Base-by-base conservation (phyloP, 2,797 vertebrate genomes). In the Phataginus tricuspis region DNA sequence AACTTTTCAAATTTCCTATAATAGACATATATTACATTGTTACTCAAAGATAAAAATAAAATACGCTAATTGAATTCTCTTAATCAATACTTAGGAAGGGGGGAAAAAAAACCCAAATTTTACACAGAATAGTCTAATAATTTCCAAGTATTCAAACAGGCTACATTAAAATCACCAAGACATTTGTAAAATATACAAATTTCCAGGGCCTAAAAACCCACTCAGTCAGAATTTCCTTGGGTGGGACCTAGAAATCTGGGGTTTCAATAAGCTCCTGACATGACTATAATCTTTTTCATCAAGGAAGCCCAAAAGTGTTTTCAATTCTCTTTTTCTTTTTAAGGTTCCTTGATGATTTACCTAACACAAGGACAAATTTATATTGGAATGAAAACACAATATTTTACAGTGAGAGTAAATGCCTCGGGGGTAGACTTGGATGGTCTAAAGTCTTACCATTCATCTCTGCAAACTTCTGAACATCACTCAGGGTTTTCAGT, bases 381-480 rank as follows among this genome's bases (percentile, higher is more conserved):
- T 10, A 77, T 3, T 16, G 27, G 78, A 93, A 93, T 53, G 25
- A 19, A 87, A 86, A 63, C 15, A 83, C 3, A 39, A 75, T 31
- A 39, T 68, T 92, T 93, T 61, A 90, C 12, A 92, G 71, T n/a
- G 78, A 86, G 34, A 75, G 51, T 57, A 4, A 61, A 31, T 3
- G 51, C 49, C 68, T 6, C 1, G 75, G 75, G 66, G 5, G 5
- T 34, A 55, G 9, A 90, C 42, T 64, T 42, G 75, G 61, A 59
- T 29, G 53, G 95, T 79, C 90, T 96, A 71, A 71, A 14, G 49
- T 77, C 99, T 99, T 98, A 99, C 99, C 99, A 82, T 99, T 99
- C 18, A 96, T 97, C 98, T 99, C 99, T 97, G 99, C 99, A 98
- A 99, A 99, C 97, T 98, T 99, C 98, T 98, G 99, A 95, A 99